Conservation (phyloP, 2,797 vertebrate genomes). For the Helicolenus hilgendorfi region DNA sequence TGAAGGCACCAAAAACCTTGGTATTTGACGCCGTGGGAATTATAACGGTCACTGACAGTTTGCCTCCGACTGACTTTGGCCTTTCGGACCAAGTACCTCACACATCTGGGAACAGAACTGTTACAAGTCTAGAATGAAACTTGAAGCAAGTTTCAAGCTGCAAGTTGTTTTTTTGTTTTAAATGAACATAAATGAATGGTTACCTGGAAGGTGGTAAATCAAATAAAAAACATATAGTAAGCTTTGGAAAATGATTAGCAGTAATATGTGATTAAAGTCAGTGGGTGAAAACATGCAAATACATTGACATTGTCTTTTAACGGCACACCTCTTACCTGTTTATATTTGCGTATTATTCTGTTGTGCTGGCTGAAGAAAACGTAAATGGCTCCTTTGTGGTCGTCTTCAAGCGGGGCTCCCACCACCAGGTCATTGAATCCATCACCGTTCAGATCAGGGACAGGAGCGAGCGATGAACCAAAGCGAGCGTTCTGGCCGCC, state of each 20-base stretch:
- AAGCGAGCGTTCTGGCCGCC: constrained; percentile 97
- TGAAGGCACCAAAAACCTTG: no score
- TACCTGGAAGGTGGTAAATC: background rate
- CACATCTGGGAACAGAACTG: background rate
- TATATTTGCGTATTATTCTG: constrained; percentile 93
- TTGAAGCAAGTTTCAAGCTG: background rate
- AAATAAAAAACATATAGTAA: background rate
- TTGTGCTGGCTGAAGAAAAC: constrained; percentile 93
- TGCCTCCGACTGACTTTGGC: background rate
- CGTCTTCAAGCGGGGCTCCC: constrained; percentile 95
- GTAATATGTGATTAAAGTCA: background rate
- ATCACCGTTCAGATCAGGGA: constrained; percentile 96
- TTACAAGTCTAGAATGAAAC: background rate
- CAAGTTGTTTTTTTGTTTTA: background rate
- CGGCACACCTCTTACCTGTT: constrained; percentile 90
- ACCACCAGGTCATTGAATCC: constrained; percentile 95
- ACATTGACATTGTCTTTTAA: background rate
- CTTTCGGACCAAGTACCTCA: background rate
- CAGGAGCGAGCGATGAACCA: constrained; percentile 94
- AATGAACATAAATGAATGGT: background rate
- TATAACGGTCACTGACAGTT: background rate
- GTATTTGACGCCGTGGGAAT: no score
- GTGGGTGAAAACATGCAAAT: background rate
- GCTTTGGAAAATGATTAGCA: background rate
- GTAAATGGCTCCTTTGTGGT: constrained; percentile 95